Base-by-base conservation (phyloP, 2,113 vertebrate species). In the Gnathonemus echidnorhynchus region DNA sequence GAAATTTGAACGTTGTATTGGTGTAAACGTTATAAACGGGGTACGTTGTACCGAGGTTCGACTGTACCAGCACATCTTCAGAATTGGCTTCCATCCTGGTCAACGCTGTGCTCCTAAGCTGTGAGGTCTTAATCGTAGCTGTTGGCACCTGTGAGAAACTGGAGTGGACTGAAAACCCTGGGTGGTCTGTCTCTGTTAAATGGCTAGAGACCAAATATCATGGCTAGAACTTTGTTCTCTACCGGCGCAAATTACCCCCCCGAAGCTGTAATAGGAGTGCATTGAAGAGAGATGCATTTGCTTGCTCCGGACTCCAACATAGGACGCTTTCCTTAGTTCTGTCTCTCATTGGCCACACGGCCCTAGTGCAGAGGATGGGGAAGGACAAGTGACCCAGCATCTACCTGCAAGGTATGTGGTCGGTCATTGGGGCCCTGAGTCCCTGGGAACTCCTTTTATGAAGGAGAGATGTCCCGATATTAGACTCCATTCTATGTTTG, bases 301-400 rank as follows among this genome's bases (percentile, higher is more conserved):
- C 88, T 49, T 92, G 96, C 95, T 96, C 95, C 95, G 88, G 96
- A 94, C 92, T 91, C 92, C 93, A 93, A 21, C 92, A 93, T 92
- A 93, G 95, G 96, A 92, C 91, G 90, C 53, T 11, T 88, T 91
- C 42, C 45, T 49, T 62, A 58, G 48, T 50, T 53, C 9, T 35
- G 8, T 6, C 7, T 48, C 52, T 53, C 52, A 52, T 58, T 58
- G 52, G 19, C 24, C 39, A 46, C 35, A 50, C 19, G 0, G 42
- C 24, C 89, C 89, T 17, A 19, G 50, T 58, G 80, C 52, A 88
- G 24, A 53, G 39, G 89, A 35, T 42, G 17, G n/a, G 24, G 62
- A 42, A 84, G 90, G 45, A 84, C 31, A 21, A 77, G 74, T 49
- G 48, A 89, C 77, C 46, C 31, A 53, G 46, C 74, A 19, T 66